Evolutionary conservation across 2,113 vertebrate species (phyloP), one percentile per base, ranked within the genome.

Genomic region (Amblyornis subalaris): DNA sequence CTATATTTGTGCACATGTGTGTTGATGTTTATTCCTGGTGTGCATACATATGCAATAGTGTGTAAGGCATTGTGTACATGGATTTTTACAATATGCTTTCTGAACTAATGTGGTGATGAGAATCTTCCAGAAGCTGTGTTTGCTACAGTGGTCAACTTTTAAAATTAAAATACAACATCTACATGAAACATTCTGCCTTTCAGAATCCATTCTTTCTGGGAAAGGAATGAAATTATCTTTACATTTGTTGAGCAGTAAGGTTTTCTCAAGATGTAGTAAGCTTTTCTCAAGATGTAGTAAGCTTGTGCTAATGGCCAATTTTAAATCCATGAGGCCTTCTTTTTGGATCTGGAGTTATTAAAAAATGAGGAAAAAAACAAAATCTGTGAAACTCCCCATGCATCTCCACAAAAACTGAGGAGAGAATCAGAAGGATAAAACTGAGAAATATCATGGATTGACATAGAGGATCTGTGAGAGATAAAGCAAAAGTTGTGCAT

Each of bases 1-100:
- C 2, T 17, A 2, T 35, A 6, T 36, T 62, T 50, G 3, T 40
- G 22, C 21, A 40, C 1, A 0, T 4, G 8, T 36, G 14, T 61
- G 7, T 24, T 73, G 8, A 14, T 12, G 4, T 28, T 42, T 75
- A 29, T 26, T 74, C 14, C 28, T 25, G 4, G 2, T 45, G 2
- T 36, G 7, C 7, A 42, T 11, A 24, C 0, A 1, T 10, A 19
- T 25, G 3, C 1, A 10, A 45, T 15, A 33, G 4, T 10, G 12
- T 48, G 45, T 28, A 45, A 58, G 20, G 29, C 13, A 67, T 21
- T 10, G 4, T 62, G 13, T 8, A 28, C 6, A 14, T 17, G 8
- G 18, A 73, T 60, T 72, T 58, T 62, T 83, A 26, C 6, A 35
- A 4, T 8, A 17, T 29, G 2, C 12, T 16, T 36, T 20, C 42